Percentiles rank a stretch among this genome's conserved stretches.
These are phyloP conservation scores for Metopolophium dirhodum DNA, from an alignment of 1,140 invertebrate species.

Conservation along the genomic window DNA sequence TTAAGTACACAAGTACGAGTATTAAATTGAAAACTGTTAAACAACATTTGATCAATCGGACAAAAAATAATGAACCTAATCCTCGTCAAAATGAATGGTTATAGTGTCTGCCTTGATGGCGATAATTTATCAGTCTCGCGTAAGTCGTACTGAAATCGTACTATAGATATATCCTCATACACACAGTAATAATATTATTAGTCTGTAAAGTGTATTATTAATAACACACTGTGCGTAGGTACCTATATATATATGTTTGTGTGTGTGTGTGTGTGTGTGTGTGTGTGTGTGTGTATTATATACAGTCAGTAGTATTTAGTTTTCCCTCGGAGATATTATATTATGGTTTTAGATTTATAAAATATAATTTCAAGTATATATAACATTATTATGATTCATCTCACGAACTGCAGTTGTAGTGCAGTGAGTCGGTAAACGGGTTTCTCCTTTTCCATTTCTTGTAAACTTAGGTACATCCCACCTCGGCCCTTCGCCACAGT, in stretches of 20 bases:
- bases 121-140: neutral
- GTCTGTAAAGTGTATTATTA: neutral
- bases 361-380: neutral
- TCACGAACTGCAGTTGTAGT: neutral
- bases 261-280: too few relatives aligned
- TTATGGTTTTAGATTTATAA: neutral
- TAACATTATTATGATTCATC: neutral
- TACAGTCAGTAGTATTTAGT: neutral
- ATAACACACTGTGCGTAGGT: neutral
- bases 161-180: neutral
- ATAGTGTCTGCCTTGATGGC: accelerated
- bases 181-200: neutral
- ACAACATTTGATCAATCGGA: neutral
- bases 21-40: neutral
- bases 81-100: neutral
- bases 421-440: neutral
- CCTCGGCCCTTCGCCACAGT: neutral
- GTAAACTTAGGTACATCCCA: neutral
- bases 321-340: neutral
- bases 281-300: too few relatives aligned
- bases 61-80: neutral
- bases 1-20: neutral
- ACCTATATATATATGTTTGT: too few relatives aligned
- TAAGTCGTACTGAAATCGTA: neutral
- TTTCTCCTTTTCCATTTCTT: neutral